Conservation (phyloP, 2,113 vertebrate genomes). For the Zingel zingel region DNA sequence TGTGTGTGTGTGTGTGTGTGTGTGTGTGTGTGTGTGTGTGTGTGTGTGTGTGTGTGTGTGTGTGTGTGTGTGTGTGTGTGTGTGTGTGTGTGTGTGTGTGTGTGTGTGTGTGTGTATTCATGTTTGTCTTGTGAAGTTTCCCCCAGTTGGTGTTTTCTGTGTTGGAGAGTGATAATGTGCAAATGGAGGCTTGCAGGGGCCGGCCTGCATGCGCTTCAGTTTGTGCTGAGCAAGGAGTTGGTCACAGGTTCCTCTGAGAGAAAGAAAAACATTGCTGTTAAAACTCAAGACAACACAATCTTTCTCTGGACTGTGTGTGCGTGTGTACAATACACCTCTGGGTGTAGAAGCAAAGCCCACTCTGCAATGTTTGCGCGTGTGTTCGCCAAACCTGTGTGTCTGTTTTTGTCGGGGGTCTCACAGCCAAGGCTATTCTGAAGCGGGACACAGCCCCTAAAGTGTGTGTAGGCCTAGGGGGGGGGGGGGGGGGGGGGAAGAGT, state of each 20-base stretch:
- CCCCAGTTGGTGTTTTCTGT: conserved; percentile 21
- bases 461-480: no score
- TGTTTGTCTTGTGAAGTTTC: conserved; percentile 14
- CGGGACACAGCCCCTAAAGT: conserved; percentile 45
- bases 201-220: conserved; percentile 19
- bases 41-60: background rate
- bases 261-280: conserved; percentile 77
- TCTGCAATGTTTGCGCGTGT: conserved; percentile 24
- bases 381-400: conserved; percentile 19
- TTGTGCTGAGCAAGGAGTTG: conserved; percentile 63
- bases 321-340: conserved; percentile 60
- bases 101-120: conserved; percentile 8
- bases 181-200: conserved; percentile 19
- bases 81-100: background rate
- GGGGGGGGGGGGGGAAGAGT: no score
- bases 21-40: conserved; percentile 17
- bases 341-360: conserved; percentile 39
- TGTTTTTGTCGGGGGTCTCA: conserved; percentile 33
- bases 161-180: conserved; percentile 53
- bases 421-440: conserved; percentile 46
- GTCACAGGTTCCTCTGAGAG: conserved; percentile 61
- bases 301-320: conserved; percentile 50
- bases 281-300: conserved; percentile 77
- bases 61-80: background rate
- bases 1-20: conserved; percentile 3